A percentile compares a stretch with the other conserved stretches of the same genome.
Evolutionary conservation across 2,797 vertebrate species (phyloP).

Genomic region (Neoniphon sammara): DNA sequence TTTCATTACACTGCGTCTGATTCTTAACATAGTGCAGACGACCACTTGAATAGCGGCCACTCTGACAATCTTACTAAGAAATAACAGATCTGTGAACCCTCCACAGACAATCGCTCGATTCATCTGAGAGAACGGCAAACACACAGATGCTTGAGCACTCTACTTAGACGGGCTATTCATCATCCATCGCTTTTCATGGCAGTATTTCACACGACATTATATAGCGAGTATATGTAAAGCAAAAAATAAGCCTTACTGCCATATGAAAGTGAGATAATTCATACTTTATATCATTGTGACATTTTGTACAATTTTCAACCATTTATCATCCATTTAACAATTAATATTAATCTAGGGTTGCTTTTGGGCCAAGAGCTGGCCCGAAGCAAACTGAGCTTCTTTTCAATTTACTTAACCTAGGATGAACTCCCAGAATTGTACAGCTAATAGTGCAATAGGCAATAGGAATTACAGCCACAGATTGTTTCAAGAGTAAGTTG

Average conservation of each 20-base stretch:
- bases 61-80: not conserved
- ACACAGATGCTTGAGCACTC: not conserved
- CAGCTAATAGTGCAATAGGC: not conserved
- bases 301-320: not conserved
- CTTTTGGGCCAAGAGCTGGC: not conserved
- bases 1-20: slow-evolving; percentile 37
- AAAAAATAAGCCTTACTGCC: not conserved
- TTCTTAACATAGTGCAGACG: slow-evolving; percentile 5
- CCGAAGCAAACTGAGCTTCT: not conserved
- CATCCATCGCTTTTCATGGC: not conserved
- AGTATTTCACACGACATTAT: slow-evolving; percentile 6
- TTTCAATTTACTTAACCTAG: not conserved
- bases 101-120: not conserved
- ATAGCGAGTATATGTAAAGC: not conserved
- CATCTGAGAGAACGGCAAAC: not conserved
- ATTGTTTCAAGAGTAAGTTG: too few relatives aligned
- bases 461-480: not conserved
- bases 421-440: not conserved
- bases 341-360: not conserved
- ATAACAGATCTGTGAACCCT: not conserved
- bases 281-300: not conserved
- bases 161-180: not conserved
- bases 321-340: not conserved
- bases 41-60: not conserved
- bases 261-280: not conserved